phyloP scores from a whole-genome alignment of 2,888 invertebrate species.

The Acrocyrtus sp. region DNA sequence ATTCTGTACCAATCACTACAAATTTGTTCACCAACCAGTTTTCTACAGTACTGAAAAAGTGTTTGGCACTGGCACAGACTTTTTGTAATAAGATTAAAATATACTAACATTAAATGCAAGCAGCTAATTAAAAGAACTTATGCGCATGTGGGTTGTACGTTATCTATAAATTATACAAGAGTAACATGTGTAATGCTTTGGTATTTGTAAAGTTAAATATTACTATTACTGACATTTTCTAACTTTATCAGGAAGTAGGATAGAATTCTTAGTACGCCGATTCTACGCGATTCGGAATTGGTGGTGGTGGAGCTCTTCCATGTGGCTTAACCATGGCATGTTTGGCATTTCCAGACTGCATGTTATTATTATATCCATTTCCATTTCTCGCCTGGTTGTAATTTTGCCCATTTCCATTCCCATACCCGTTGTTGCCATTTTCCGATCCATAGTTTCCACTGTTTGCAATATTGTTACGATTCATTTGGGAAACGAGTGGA shows the following conservation, averaged over 20 bases:
- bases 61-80: constrained; percentile 36
- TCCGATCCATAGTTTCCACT: constrained; percentile 34
- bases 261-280: constrained; percentile 42
- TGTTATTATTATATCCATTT: constrained; percentile 52
- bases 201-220: too few relatives aligned
- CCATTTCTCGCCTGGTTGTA: constrained; percentile 15
- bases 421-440: constrained; percentile 41
- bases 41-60: neutral
- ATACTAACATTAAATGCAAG: too few relatives aligned
- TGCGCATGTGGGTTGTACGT: too few relatives aligned
- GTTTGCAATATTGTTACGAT: constrained; percentile 43
- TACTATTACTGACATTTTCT: too few relatives aligned
- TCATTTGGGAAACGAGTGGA: constrained; percentile 42
- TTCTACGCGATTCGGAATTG: constrained; percentile 52
- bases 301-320: constrained; percentile 50
- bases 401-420: constrained; percentile 23
- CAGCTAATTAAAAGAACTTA: too few relatives aligned
- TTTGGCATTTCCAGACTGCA: constrained; percentile 13
- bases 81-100: too few relatives aligned
- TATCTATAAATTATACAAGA: too few relatives aligned
- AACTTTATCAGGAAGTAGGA: too few relatives aligned
- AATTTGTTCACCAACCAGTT: neutral
- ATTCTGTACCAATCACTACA: constrained; percentile 8
- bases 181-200: too few relatives aligned
- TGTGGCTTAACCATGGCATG: constrained; percentile 30